Percentiles rank a stretch among this genome's conserved stretches.
Evolutionary conservation across 2,113 vertebrate species (phyloP).

Genomic region (Noturus placidus): DNA sequence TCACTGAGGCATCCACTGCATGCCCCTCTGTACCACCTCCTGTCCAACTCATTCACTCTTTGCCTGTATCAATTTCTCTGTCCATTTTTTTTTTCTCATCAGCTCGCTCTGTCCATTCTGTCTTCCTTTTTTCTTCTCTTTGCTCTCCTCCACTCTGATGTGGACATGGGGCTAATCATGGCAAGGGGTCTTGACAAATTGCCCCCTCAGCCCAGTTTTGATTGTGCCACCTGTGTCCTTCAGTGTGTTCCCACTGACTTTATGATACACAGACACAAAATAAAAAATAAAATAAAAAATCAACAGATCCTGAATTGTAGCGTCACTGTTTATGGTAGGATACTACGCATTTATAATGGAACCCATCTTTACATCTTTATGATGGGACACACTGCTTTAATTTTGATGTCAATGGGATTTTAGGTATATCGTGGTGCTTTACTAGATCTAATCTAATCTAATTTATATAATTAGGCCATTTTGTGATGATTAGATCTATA

Average conservation of each 20-base stretch:
- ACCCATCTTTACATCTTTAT: no score
- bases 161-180: slow-evolving; percentile 52
- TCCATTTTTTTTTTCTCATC: slow-evolving; percentile 42
- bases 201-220: slow-evolving; percentile 45
- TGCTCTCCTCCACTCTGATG: slow-evolving; percentile 32
- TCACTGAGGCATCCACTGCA: slow-evolving; percentile 40
- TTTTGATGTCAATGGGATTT: background rate
- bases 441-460: slow-evolving; percentile 9
- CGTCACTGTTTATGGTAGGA: background rate
- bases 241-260: slow-evolving; percentile 42
- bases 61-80: slow-evolving; percentile 37
- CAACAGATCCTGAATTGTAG: background rate
- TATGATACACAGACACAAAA: slow-evolving; percentile 30
- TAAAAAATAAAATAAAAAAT: background rate
- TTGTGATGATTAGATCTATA: slow-evolving; percentile 15
- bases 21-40: slow-evolving; percentile 26
- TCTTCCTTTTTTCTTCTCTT: slow-evolving; percentile 40
- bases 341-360: no score
- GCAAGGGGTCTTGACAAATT: slow-evolving; percentile 55
- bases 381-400: background rate
- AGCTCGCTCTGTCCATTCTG: slow-evolving; percentile 36
- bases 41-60: slow-evolving; percentile 6
- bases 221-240: slow-evolving; percentile 58
- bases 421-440: background rate
- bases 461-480: background rate